These are phyloP conservation scores for Cardiocondyla obscurior DNA, from an alignment of 1,140 invertebrate species.

Conservation along the genomic window DNA sequence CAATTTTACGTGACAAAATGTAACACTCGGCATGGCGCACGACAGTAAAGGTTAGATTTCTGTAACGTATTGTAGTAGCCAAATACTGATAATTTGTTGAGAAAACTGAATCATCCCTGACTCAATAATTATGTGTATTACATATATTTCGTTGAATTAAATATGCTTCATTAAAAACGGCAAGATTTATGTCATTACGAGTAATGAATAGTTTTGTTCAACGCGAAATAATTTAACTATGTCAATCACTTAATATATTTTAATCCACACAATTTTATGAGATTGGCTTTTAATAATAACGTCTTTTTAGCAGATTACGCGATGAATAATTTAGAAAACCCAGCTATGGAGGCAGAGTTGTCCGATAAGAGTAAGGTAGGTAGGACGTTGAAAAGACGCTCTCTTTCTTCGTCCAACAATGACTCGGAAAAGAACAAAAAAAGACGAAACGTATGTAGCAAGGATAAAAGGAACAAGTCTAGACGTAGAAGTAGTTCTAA, in stretches of 20 bases:
- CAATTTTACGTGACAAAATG: not conserved
- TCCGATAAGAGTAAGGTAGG: conserved; percentile 37
- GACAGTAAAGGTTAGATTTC: conserved; percentile 9
- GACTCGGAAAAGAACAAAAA: conserved; percentile 68
- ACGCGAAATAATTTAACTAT: not conserved
- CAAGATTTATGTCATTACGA: not conserved
- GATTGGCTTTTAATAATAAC: not conserved
- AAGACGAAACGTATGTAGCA: conserved; percentile 67
- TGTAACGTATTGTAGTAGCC: not conserved
- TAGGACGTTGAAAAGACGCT: conserved; percentile 58
- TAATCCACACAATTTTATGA: not conserved
- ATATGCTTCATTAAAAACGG: not conserved
- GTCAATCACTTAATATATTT: not conserved
- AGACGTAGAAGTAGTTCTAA: conserved; percentile 70
- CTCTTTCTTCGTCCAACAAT: conserved; percentile 60
- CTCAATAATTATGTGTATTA: not conserved
- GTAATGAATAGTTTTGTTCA: not conserved
- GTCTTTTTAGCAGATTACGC: not conserved
- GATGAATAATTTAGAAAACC: conserved; percentile 66
- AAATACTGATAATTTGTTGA: not conserved
- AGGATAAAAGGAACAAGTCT: conserved; percentile 73
- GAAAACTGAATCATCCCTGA: not conserved
- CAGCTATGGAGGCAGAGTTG: conserved; percentile 51
- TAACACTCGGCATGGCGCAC: too few relatives aligned
- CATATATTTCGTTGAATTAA: not conserved